A percentile compares a stretch with the other conserved stretches of the same genome.
Evolutionary conservation across 2,113 vertebrate species (phyloP).

Genomic region (Rhizomys pruinosus): DNA sequence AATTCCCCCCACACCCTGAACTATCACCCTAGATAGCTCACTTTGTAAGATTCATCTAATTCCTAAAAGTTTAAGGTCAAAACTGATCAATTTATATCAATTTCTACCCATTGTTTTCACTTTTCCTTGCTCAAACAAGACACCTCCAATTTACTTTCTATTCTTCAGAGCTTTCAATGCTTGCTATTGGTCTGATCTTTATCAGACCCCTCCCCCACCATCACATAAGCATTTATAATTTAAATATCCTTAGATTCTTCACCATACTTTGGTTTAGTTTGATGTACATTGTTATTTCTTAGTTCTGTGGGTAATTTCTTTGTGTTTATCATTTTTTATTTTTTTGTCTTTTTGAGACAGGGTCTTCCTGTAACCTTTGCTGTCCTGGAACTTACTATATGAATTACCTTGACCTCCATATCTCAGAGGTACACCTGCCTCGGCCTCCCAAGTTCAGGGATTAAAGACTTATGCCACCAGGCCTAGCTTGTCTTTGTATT

Average conservation of each 20-base stretch:
- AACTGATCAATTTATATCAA: conserved; percentile 35
- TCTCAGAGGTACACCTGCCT: no score
- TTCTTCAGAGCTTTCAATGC: neutral
- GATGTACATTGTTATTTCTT: neutral
- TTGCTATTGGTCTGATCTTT: no score
- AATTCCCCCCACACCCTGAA: neutral
- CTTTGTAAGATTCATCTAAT: neutral
- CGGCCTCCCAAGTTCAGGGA: no score
- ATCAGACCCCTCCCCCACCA: no score
- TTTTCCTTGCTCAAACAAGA: conserved; percentile 5
- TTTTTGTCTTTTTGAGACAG: no score
- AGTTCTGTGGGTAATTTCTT: neutral
- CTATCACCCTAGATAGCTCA: neutral
- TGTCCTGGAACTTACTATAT: no score
- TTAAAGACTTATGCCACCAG: no score
- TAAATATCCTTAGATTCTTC: neutral
- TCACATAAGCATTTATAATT: no score
- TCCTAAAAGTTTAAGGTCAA: neutral
- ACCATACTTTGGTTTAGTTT: neutral
- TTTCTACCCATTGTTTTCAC: neutral
- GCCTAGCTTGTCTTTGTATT: no score
- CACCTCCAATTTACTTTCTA: neutral
- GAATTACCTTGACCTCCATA: no score
- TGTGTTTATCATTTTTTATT: neutral
- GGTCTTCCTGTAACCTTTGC: no score